Evolutionary conservation across 1,140 invertebrate species (phyloP), one percentile per base, ranked within the genome.

Genomic region (Lanistes nyassanus): DNA sequence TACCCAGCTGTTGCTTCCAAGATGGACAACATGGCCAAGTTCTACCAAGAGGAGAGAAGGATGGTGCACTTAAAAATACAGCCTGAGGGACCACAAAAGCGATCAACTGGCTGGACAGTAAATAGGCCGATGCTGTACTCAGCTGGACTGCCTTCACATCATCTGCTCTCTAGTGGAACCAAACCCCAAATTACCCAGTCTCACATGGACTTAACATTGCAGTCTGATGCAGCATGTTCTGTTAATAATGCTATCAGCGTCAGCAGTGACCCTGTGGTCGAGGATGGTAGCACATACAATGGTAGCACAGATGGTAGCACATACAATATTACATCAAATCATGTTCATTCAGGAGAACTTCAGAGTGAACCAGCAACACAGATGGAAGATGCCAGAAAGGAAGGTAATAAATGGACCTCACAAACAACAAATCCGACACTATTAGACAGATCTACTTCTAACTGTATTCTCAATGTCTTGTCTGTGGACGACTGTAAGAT

Each of bases 401-500:
- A 74, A 13, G 39, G 60, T 73, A 26, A 67, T 58, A 29, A 76
- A 74, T 29, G 68, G 76, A 66, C 36, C 67, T 9, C 58, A 23
- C 39, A 37, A 65, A 42, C 71, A 67, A 51, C 74, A 75, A 67
- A 47, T n/a, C 55, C 71, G 4, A 39, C n/a, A 29, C 36, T 79
- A 13, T 47, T 66, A 21, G 62, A 71, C 55, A 55, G 77, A 0
- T 81, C 78, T 23, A 55, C 42, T 9, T 84, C 83, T 34, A 86
- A 86, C 69, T 73, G 62, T 64, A 78, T 86, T 34, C 76, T 86
- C 9, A 83, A 84, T 75, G 79, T 86, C 0, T 78, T 84, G 7
- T 80, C 84, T 39, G 82, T 86, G 13, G 84, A 86, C 71, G 84
- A 86, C 68, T 83, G 81, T 56, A 82, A 80, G 66, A 71, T 79